Base-by-base conservation (phyloP, 2,113 vertebrate species). In the Heptranchias perlo region DNA sequence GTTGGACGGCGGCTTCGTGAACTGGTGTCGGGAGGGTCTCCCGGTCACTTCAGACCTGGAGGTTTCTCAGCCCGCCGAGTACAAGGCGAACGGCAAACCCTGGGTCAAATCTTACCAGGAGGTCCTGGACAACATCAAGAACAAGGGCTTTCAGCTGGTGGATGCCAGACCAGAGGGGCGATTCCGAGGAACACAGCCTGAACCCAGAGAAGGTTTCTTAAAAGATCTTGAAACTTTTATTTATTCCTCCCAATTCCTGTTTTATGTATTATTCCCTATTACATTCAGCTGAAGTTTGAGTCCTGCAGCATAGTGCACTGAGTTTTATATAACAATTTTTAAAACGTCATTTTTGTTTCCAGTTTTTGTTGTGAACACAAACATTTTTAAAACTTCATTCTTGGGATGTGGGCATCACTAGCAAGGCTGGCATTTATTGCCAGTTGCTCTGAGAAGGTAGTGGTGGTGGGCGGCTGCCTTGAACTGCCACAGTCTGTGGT, bases 1-100 rank as follows among this genome's bases (percentile, higher is more conserved):
- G 95, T 97, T 99, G 87, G 98, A 99, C 96, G 99, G 99, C 0
- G 99, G 99, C 5, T 96, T 99, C 96, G 98, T 98, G 97, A 97
- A 97, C 96, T 99, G 99, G 99, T 96, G 97, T 93, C 96, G 96
- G 31, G 98, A 98, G 47, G 98, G 98, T 0, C 96, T 98, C 23
- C 97, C 97, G 0, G 96, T 99, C 94, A 97, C 98, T 13, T 97
- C 98, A n/a, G 97, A 97, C 21, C 61, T 93, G 67, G 96, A 95
- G 69, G 96, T 97, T 6, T 97, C 98, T 0, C 96, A 96, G 96
- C 96, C 96, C 0, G 98, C 98, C 0, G 4, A 14, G 2, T 69
- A 11, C 94, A 3, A 31, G 21, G 65, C 96, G 1, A 96, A 98
- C 58, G 97, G 98, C 89, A 97, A 96, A 2, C 86, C 97, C 0